phyloP scores from a whole-genome alignment of 2,888 invertebrate species.

The Hirtodrosophila confusa region DNA sequence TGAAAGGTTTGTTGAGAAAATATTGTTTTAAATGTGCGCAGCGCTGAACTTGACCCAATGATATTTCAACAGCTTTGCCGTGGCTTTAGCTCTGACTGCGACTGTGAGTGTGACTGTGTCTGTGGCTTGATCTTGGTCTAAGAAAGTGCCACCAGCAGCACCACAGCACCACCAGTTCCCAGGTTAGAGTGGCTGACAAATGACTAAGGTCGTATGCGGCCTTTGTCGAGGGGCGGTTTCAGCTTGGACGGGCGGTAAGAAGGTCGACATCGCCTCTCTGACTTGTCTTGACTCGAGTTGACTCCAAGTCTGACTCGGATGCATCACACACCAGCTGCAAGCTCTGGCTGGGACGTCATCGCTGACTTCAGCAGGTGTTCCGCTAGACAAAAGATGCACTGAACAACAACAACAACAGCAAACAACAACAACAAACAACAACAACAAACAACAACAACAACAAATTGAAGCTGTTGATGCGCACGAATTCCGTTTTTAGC shows the following conservation, averaged over 20 bases:
- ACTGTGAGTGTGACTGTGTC: not conserved
- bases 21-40: conserved; percentile 71
- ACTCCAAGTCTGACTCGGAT: conserved; percentile 52
- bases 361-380: conserved; percentile 74
- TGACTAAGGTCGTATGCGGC: conserved; percentile 73
- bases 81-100: not conserved
- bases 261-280: conserved; percentile 65
- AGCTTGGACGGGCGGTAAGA: conserved; percentile 73
- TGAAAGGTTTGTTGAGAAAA: conserved; percentile 63
- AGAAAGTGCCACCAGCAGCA: conserved; percentile 64
- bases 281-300: conserved; percentile 55
- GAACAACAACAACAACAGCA: conserved; percentile 48
- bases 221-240: conserved; percentile 68
- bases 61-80: conserved; percentile 68
- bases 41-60: conserved; percentile 78
- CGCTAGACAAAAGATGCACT: conserved; percentile 64
- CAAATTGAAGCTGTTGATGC: conserved; percentile 75
- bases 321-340: conserved; percentile 67
- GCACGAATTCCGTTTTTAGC: conserved; percentile 80
- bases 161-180: conserved; percentile 37
- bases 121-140: conserved; percentile 65
- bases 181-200: conserved; percentile 69
- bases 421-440: conserved; percentile 24
- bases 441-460: conserved; percentile 45
- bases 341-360: conserved; percentile 63